A percentile compares a stretch with the other conserved stretches of the same genome.
These are phyloP conservation scores for Chrysodeixis includens DNA, from an alignment of 2,888 invertebrate species.

Conservation along the genomic window DNA sequence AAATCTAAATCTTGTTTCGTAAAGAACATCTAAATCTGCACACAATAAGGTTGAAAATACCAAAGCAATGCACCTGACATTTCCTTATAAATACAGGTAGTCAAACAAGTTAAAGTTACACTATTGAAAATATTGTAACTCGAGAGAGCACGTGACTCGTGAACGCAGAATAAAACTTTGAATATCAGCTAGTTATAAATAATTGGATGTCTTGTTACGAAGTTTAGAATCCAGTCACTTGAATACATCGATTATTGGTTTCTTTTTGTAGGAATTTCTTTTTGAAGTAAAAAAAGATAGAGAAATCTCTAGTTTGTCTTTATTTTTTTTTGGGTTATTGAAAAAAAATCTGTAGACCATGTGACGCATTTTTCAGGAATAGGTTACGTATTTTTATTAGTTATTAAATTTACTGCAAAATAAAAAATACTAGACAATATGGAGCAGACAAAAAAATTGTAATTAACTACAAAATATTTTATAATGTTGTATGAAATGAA, in stretches of 20 bases:
- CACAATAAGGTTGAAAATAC: background rate
- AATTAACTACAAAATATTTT: too few relatives aligned
- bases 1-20: too few relatives aligned
- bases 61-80: background rate
- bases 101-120: background rate
- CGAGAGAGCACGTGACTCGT: background rate
- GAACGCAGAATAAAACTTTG: constrained; percentile 26
- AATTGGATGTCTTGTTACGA: constrained; percentile 45
- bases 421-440: too few relatives aligned
- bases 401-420: too few relatives aligned
- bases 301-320: too few relatives aligned
- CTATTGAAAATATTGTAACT: background rate
- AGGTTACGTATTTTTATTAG: too few relatives aligned
- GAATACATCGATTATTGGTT: background rate
- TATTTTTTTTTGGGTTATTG: too few relatives aligned
- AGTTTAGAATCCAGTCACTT: constrained; percentile 2
- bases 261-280: background rate
- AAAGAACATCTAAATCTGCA: background rate
- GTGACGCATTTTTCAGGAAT: too few relatives aligned
- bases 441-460: too few relatives aligned
- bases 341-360: too few relatives aligned
- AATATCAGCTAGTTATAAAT: constrained; percentile 30
- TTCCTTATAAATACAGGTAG: background rate
- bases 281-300: background rate
- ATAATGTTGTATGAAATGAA: too few relatives aligned